These are phyloP conservation scores for Ceratina calcarata DNA, from an alignment of 1,140 invertebrate species.

Conservation along the genomic window DNA sequence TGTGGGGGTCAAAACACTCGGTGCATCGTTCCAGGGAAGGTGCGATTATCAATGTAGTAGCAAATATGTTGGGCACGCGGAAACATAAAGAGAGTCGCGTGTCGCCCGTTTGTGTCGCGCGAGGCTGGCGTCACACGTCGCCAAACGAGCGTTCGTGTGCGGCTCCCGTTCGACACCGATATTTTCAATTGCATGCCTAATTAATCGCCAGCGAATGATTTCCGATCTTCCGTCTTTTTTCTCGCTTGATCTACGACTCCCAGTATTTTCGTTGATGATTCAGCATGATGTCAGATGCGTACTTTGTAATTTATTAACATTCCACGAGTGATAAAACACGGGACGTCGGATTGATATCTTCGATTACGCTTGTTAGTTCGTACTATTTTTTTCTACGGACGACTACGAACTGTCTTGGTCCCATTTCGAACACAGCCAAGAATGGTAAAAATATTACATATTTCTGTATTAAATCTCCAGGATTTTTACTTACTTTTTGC, in stretches of 20 bases:
- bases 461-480: neutral
- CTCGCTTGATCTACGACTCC: neutral
- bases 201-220: neutral
- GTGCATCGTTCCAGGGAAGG: slow-evolving; percentile 34
- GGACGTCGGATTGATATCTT: neutral
- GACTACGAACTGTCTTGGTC: neutral
- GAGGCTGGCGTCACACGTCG: slow-evolving; percentile 42
- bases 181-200: slow-evolving; percentile 24
- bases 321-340: neutral
- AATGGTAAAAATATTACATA: neutral
- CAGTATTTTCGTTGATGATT: neutral
- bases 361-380: too few relatives aligned
- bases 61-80: slow-evolving; percentile 38
- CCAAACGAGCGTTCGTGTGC: slow-evolving; percentile 23
- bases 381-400: neutral
- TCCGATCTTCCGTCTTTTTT: neutral
- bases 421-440: neutral
- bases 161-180: slow-evolving; percentile 2
- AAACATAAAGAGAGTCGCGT: slow-evolving; percentile 39
- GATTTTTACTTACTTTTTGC: neutral
- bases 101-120: slow-evolving; percentile 15
- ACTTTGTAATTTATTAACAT: neutral
- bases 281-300: neutral
- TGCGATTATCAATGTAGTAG: slow-evolving; percentile 43
- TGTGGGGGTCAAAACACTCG: slow-evolving; percentile 58